These are phyloP conservation scores for Gobiocypris rarus DNA, from an alignment of 2,113 vertebrate genomes.

Conservation along the genomic window DNA sequence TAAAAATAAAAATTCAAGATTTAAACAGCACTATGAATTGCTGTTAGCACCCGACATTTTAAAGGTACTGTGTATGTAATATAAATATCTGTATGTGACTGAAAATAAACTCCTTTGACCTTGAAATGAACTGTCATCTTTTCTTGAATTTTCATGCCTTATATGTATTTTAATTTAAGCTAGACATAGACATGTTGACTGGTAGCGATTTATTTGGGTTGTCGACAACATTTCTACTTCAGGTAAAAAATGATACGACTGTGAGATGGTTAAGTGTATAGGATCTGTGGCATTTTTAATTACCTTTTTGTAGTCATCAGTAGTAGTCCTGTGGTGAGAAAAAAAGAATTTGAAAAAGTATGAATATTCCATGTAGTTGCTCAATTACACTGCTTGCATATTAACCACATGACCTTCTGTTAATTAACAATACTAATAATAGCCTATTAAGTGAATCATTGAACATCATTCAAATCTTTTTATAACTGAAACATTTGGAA, in stretches of 20 bases:
- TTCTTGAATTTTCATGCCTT: neutral
- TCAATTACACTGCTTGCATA: neutral
- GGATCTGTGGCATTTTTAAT: neutral
- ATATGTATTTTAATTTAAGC: neutral
- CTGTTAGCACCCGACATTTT: conserved; percentile 80
- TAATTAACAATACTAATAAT: too few species aligned
- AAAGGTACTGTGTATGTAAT: conserved; percentile 82
- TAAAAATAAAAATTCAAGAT: conserved; percentile 35
- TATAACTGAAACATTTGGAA: too few species aligned
- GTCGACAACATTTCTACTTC: neutral
- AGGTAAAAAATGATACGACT: too few species aligned
- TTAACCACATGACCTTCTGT: too few species aligned
- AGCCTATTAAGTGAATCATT: too few species aligned
- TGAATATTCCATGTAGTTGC: neutral
- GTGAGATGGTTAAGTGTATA: too few species aligned
- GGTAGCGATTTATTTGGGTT: neutral
- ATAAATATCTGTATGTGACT: conserved; percentile 80
- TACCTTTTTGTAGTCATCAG: neutral
- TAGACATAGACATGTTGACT: neutral
- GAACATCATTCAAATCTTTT: too few species aligned
- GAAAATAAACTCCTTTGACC: conserved; percentile 85
- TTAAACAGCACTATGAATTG: conserved; percentile 66
- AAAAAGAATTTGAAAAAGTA: neutral
- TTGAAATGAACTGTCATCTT: conserved; percentile 60
- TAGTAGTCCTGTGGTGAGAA: neutral